Evolutionary conservation across 1,140 invertebrate genomes (phyloP).

Genomic region (Nylanderia fulva): DNA sequence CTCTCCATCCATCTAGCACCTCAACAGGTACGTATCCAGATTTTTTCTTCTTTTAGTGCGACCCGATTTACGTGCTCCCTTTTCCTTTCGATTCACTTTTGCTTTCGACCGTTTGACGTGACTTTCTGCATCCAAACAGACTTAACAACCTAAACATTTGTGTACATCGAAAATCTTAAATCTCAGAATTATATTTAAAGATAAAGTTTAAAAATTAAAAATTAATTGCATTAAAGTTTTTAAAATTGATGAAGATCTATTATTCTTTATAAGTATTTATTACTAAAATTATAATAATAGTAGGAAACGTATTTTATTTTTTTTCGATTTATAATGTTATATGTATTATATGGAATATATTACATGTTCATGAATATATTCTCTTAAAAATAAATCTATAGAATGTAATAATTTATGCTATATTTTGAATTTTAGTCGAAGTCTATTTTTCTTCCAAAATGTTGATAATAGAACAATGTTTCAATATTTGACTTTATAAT

Average conservation of each 20-base stretch:
- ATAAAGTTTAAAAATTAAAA: too few species aligned
- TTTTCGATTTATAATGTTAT: too few species aligned
- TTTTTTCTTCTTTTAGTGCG: neutral
- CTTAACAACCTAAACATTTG: neutral
- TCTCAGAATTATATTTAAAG: too few species aligned
- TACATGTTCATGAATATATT: neutral
- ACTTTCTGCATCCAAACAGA: neutral
- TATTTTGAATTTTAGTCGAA: neutral
- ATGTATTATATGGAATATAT: too few species aligned
- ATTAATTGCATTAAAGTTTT: neutral
- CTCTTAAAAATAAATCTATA: neutral
- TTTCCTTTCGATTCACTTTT: neutral
- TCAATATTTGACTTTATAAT: neutral
- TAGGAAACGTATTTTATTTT: too few species aligned
- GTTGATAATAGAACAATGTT: neutral
- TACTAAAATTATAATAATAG: too few species aligned
- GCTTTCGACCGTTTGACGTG: neutral
- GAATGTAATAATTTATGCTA: neutral
- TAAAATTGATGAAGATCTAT: neutral
- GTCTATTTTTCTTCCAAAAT: neutral
- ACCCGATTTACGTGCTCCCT: constrained; percentile 1
- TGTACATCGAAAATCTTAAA: too few species aligned
- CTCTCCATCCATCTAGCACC: constrained; percentile 83
- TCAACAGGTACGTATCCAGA: constrained; percentile 85
- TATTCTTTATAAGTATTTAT: neutral